phyloP scores from a whole-genome alignment of 37 sponge, comb jelly and placozoan species.

The Aplysina aerophoba region DNA sequence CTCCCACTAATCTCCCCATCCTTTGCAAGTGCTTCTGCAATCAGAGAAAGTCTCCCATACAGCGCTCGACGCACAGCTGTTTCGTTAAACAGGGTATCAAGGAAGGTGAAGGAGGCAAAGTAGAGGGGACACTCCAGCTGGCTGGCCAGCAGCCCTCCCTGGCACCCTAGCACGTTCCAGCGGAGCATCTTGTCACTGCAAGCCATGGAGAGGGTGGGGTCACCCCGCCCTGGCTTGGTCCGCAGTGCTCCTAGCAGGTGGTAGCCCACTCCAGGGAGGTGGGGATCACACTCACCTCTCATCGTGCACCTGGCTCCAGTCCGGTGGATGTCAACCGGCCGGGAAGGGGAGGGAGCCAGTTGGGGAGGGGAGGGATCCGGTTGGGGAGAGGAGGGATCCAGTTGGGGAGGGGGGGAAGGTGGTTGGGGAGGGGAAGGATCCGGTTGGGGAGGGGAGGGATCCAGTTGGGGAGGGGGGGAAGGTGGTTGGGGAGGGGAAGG shows the following conservation, averaged over 20 bases:
- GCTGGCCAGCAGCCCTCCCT: conserved; percentile 81
- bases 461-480: background rate
- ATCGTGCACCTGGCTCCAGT: conserved; percentile 85
- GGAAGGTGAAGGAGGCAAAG: conserved; percentile 50
- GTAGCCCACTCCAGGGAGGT: conserved; percentile 53
- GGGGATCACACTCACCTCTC: conserved; percentile 65
- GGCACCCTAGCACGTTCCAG: conserved; percentile 84
- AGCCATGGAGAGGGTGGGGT: conserved; percentile 82
- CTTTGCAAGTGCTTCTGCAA: background rate
- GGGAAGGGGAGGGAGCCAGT: background rate
- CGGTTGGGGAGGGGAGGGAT: background rate
- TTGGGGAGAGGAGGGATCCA: too few relatives aligned
- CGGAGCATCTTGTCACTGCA: conserved; percentile 89
- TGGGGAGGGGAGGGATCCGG: background rate
- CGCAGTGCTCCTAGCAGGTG: conserved; percentile 68
- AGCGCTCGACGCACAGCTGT: conserved; percentile 54
- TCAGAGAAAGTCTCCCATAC: conserved; percentile 16
- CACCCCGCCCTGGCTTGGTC: conserved; percentile 87
- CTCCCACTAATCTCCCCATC: background rate
- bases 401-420: background rate
- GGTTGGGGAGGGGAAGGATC: too few relatives aligned
- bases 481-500: too few relatives aligned
- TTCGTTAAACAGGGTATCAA: conserved; percentile 27
- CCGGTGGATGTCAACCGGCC: conserved; percentile 63
- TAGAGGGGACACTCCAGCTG: conserved; percentile 64